phyloP scores from a whole-genome alignment of 1,140 invertebrate species.

The Trichogramma pretiosum region DNA sequence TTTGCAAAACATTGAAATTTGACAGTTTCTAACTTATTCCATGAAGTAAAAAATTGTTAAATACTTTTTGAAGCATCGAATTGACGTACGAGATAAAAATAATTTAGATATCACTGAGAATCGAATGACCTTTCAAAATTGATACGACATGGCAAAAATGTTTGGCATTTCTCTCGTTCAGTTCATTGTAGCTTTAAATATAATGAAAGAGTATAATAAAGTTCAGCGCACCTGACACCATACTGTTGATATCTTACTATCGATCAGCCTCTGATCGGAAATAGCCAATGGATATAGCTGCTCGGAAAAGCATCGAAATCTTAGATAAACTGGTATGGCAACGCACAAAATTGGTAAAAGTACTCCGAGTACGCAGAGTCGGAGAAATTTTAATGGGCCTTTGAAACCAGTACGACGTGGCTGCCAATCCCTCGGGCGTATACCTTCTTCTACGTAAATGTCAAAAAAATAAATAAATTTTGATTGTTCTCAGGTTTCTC shows the following conservation, averaged over 20 bases:
- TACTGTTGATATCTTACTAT: conserved; percentile 61
- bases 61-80: no score
- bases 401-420: conserved; percentile 47
- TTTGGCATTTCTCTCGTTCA: no score
- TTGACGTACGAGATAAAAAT: no score
- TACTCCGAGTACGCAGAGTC: conserved; percentile 56
- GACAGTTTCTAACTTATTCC: no score
- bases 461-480: not conserved
- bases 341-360: conserved; percentile 57
- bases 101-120: no score
- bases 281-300: conserved; percentile 64
- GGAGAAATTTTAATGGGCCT: conserved; percentile 52
- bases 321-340: conserved; percentile 56
- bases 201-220: no score
- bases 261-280: conserved; percentile 66
- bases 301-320: conserved; percentile 59
- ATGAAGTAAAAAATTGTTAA: not conserved
- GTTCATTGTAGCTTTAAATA: no score
- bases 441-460: conserved; percentile 26
- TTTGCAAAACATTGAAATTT: no score
- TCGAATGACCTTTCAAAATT: no score
- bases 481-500: not conserved
- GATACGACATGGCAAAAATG: no score
- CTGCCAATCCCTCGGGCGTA: conserved; percentile 28
- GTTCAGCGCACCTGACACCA: conserved; percentile 66